Conservation (phyloP, 2,888 invertebrate species). For the Trachelus tabidus region DNA sequence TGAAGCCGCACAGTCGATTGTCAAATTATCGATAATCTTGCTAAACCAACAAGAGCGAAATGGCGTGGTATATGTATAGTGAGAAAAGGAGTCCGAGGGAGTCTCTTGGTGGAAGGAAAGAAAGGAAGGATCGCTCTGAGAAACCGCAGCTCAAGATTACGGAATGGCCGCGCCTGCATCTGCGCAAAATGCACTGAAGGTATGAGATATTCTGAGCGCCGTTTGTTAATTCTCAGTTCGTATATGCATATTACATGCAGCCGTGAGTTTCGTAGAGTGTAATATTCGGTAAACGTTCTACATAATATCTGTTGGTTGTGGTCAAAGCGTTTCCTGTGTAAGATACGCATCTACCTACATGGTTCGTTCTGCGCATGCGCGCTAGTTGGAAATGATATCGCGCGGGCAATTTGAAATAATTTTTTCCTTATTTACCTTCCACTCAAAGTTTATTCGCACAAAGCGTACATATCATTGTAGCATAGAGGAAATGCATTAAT, state of each 20-base stretch:
- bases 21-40: slow-evolving; percentile 65
- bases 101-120: neutral
- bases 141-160: neutral
- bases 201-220: neutral
- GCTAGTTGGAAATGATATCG: neutral
- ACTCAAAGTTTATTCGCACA: neutral
- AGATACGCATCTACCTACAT: neutral
- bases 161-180: neutral
- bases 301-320: neutral
- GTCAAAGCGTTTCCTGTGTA: neutral
- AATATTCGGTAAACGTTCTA: neutral
- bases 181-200: neutral
- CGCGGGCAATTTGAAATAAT: neutral
- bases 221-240: neutral
- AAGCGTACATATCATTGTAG: neutral
- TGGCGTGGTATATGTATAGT: neutral
- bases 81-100: neutral
- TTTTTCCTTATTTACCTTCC: neutral
- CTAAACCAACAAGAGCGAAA: slow-evolving; percentile 60
- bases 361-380: too few relatives aligned
- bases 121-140: neutral
- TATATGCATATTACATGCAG: neutral
- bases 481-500: neutral
- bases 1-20: slow-evolving; percentile 51
- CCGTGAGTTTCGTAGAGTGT: neutral